Conservation (phyloP, 2,888 invertebrate genomes). For the Caenorhabditis auriculariae region DNA sequence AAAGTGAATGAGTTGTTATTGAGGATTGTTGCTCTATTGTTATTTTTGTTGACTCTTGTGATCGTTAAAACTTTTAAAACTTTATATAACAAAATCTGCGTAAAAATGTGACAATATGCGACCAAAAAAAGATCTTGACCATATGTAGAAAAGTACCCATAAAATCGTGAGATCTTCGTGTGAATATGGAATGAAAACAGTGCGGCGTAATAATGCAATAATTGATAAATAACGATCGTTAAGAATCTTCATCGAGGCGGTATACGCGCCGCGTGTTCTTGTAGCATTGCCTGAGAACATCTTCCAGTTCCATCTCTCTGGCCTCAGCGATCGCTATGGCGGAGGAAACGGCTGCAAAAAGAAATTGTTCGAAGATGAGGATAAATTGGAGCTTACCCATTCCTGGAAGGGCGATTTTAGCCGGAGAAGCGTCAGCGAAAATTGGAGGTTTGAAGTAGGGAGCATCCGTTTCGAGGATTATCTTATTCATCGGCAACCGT, state of each 20-base stretch:
- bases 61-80: no score
- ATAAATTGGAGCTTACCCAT: constrained; percentile 11
- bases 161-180: no score
- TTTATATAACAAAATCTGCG: no score
- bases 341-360: constrained; percentile 17
- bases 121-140: no score
- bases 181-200: no score
- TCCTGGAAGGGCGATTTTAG: constrained; percentile 16
- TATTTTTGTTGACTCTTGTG: no score
- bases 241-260: background rate
- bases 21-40: no score
- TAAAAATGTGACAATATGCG: no score
- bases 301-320: constrained; percentile 9
- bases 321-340: constrained; percentile 16
- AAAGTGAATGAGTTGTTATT: no score
- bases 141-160: no score
- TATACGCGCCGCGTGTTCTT: constrained; percentile 17
- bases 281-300: constrained; percentile 19
- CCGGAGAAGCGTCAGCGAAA: constrained; percentile 7
- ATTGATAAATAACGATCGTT: no score
- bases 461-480: constrained; percentile 68
- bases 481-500: constrained; percentile 64
- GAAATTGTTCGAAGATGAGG: background rate
- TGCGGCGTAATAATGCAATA: no score
- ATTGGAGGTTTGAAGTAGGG: constrained; percentile 66